Base-by-base conservation (phyloP, 2,113 vertebrate genomes). In the Clupea harengus region DNA sequence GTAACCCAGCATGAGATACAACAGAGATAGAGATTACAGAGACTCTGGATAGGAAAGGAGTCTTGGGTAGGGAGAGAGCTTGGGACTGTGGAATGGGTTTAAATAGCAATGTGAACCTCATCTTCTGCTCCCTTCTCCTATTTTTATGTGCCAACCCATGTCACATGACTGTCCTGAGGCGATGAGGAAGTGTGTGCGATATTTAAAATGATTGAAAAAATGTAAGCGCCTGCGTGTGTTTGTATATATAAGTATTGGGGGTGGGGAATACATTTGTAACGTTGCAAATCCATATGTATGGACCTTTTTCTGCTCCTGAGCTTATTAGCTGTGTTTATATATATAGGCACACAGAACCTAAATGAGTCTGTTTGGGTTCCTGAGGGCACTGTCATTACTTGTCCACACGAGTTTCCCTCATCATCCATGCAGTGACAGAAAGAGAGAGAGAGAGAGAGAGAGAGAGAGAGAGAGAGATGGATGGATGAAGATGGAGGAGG, bases 271-370 rank as follows among this genome's bases (percentile, higher is more conserved):
- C 3, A 60, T 60, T 60, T 60, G 57, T 64, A 64, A n/a, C n/a
- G 22, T 1, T 1, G 57, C 22, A 64, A 64, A 64, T 64, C 57
- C 22, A 64, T 64, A 64, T 64, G 57, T 25, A 64, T 64, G 9
- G 57, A 22, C 6, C 57, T 64, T 64, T 64, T 64, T n/a, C 57
- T n/a, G 22, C 57, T n/a, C 22, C 20, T 64, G 4, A 1, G 9
- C 57, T 64, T 85, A 82, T 85, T 81, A 49, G 84, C 82, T 82
- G 46, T 6, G 47, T 82, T 84, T 87, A 83, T 75, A 83, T 75
- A 60, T 85, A 85, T 85, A 83, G 83, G 39, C 45, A 6, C 32
- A 8, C 8, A 1, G 18, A 60, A 44, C 67, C 81, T 60, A 83
- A 67, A 13, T 10, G 80, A 52, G 60, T 57, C 8, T 85, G 87